These are phyloP conservation scores for Microplitis manilae DNA, from an alignment of 2,888 invertebrate genomes.

Conservation along the genomic window DNA sequence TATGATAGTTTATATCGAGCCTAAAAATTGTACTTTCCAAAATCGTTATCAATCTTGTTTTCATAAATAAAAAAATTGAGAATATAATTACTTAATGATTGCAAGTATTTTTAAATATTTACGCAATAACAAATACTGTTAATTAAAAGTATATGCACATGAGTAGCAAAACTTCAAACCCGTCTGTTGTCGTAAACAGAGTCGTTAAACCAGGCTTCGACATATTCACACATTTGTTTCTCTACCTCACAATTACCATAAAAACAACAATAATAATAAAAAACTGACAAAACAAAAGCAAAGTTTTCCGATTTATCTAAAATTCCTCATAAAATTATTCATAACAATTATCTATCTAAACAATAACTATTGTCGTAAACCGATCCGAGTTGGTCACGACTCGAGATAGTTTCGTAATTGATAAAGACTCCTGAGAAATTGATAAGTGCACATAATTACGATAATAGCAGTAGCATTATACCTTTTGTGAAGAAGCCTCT, in stretches of 20 bases:
- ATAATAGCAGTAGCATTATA: constrained; percentile 17
- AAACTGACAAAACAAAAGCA: neutral
- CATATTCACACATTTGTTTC: neutral
- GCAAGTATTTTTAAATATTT: constrained; percentile 37
- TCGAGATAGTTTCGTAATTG: constrained; percentile 29
- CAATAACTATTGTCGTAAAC: neutral
- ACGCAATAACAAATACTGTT: constrained; percentile 55
- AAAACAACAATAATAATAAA: neutral
- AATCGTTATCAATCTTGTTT: too few relatives aligned
- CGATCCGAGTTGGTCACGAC: constrained; percentile 31
- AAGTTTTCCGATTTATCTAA: neutral
- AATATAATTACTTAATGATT: neutral
- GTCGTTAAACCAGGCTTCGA: constrained; percentile 42
- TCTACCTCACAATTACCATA: neutral
- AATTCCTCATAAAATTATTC: neutral
- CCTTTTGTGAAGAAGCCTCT: constrained; percentile 46
- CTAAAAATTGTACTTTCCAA: too few relatives aligned
- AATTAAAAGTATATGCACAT: constrained; percentile 64
- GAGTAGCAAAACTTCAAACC: constrained; percentile 41
- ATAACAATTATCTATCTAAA: neutral
- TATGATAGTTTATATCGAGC: too few relatives aligned
- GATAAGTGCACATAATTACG: constrained; percentile 44
- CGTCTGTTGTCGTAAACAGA: constrained; percentile 49
- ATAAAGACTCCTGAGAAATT: constrained; percentile 42
- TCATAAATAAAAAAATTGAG: too few relatives aligned